Evolutionary conservation across 2,888 invertebrate genomes (phyloP), one percentile per base, ranked within the genome.

Genomic region (Lasioglossum pauxillum): DNA sequence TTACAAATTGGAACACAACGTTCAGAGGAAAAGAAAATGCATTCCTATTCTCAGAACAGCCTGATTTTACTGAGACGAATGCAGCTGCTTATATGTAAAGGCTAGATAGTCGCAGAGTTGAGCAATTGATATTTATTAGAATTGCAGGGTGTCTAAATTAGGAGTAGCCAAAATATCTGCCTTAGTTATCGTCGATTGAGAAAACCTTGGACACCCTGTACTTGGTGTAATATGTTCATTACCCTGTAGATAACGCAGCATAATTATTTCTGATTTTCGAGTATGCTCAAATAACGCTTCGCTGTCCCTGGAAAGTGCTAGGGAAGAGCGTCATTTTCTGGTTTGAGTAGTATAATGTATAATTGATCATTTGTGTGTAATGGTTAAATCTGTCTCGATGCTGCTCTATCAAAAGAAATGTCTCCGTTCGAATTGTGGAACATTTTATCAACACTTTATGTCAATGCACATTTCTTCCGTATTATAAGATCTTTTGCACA

Each of bases 31-130:
- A 67, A 69, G 19, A 38, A 69, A 23, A 67, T 67, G 10, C 5
- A n/a, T 10, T 71, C 41, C n/a, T 41, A 41, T 71, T 71, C 71
- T 71, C 41, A 41, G 71, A 71, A 38, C 5, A 71, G 71, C n/a
- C 71, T 71, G 41, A 41, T n/a, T 38, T 41, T 71, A 71, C 14
- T 16, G 14, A 71, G 41, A 41, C n/a, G 71, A 71, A 41, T 71
- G 71, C 7, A 10, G 12, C 23, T 38, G 35, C 35, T 71, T 71
- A n/a, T 41, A 71, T 16, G n/a, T 41, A 14, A n/a, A 71, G n/a
- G 41, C 23, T n/a, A 41, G n/a, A 5, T 41, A 69, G 71, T n/a
- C 12, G n/a, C 71, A 41, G 41, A 41, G 12, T n/a, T 41, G n/a
- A n/a, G 10, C 12, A 41, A 71, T 41, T 38, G 19, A 41, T 71